Base-by-base conservation (phyloP, 2,888 invertebrate species). In the Acleris emargana region DNA sequence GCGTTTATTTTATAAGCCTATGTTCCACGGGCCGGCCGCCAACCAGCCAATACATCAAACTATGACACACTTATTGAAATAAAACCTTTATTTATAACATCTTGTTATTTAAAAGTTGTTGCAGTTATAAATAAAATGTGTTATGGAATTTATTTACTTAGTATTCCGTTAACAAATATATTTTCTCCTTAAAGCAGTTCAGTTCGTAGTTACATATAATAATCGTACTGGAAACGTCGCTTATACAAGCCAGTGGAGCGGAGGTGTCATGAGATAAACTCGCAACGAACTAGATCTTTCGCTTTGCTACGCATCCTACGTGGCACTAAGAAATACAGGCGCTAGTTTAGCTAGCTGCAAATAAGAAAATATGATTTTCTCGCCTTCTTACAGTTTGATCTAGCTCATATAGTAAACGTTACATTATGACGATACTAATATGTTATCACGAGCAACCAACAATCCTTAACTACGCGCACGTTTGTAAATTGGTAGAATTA, bases 211-310 rank as follows among this genome's bases (percentile, higher is more conserved):
- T 75, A 74, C 73, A 78, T 80, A 80, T 78, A 69, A 69, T 69
- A 80, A 83, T 84, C 81, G 80, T 78, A 80, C 74, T 79, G 80
- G 77, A 83, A 84, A 80, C 77, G 77, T 77, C 76, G 74, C 64
- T 70, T 76, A 76, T 71, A 72, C 68, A 64, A 72, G 69, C 69
- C 79, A 77, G 68, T 77, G 79, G 70, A 86, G 86, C 85, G 80
- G 66, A 81, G 83, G 83, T 86, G 86, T 87, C 86, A 85, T 81
- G 83, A 83, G 86, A 81, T 83, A 86, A 84, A 87, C 84, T 83
- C 82, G 79, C 78, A 76, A 76, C 76, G 72, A 77, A 77, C 80
- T 77, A 78, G 80, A 81, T 81, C 77, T 78, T 72, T 75, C 76
- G 79, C 78, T 81, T 79, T 79, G 74, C 76, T 72, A 76, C 74